Percentiles rank a stretch among this genome's conserved stretches.
phyloP scores from a whole-genome alignment of 2,888 invertebrate genomes.

The Orchesella flavescens region DNA sequence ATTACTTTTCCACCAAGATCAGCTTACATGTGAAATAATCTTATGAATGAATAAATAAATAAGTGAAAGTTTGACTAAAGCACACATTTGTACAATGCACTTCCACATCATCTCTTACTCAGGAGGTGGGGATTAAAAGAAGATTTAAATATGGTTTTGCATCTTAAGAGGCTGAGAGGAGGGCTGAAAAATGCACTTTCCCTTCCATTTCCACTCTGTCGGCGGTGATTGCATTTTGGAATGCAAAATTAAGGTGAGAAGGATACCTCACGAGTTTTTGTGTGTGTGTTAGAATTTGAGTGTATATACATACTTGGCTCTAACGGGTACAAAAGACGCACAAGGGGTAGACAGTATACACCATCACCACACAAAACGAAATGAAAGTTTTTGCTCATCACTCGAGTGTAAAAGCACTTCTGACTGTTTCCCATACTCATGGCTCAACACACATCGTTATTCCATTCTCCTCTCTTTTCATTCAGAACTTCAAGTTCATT shows the following conservation, averaged over 20 bases:
- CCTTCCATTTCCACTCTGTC: background rate
- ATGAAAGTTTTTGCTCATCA: too few relatives aligned
- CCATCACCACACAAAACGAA: too few relatives aligned
- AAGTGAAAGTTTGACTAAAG: background rate
- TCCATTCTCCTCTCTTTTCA: too few relatives aligned
- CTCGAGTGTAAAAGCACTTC: too few relatives aligned
- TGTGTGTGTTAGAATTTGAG: too few relatives aligned
- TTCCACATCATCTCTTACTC: conserved; percentile 1
- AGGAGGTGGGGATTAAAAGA: background rate
- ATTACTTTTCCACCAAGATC: conserved; percentile 8
- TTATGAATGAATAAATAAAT: background rate
- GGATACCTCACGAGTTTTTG: too few relatives aligned
- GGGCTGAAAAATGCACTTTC: background rate
- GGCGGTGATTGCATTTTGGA: background rate
- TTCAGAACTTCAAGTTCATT: too few relatives aligned
- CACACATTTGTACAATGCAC: conserved; percentile 11
- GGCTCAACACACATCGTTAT: too few relatives aligned
- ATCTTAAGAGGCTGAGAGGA: background rate
- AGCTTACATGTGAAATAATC: background rate
- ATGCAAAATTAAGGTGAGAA: background rate
- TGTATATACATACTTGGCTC: too few relatives aligned
- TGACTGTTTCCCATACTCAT: too few relatives aligned
- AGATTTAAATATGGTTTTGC: background rate
- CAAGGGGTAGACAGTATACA: too few relatives aligned
- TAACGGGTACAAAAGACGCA: background rate